Evolutionary conservation across 2,888 invertebrate species (phyloP), one percentile per base, ranked within the genome.

Genomic region (Thalpophila matura): DNA sequence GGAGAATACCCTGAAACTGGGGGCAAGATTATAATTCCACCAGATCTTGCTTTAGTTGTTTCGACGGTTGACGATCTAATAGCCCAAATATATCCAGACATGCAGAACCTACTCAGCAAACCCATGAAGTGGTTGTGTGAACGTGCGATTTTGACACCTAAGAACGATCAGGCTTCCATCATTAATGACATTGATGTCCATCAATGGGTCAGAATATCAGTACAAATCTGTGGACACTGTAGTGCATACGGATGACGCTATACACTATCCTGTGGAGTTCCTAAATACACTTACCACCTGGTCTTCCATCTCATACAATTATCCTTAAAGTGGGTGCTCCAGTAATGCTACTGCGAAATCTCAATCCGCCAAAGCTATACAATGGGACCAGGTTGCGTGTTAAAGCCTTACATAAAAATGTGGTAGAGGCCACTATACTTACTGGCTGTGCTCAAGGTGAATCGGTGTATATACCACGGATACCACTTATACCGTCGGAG

Each of bases 81-180:
- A 47, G 5, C 12, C n/a, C 7, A 18, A 20, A 16, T 47, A 5
- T 47, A 47, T 16, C 33, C 20, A 31, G n/a, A 33, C n/a, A 22
- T 47, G 10, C 10, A 6, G 2, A n/a, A 47, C 3, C 18, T 47
- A n/a, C 31, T 27, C 5, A 7, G 20, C n/a, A 43, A 43, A 27
- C 26, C 43, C 9, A 24, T 24, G 20, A 18, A 43, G 10, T 29
- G 43, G 35, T 35, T 50, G 26, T 37, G 49, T 26, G 42, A 49
- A 42, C 43, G 42, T 37, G 50, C 42, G 35, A 58, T 50, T 16
- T 35, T 37, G 35, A 27, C 37, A 26, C 43, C 54, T 24, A 54
- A 54, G 22, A 54, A 35, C 26, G 33, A 46, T 16, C 37, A 37
- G 33, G 29, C 37, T 45, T 27, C 45, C 16, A 14, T 26, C 18